Conservation (phyloP, 1,140 invertebrate species). For the Pteromalus puparum region DNA sequence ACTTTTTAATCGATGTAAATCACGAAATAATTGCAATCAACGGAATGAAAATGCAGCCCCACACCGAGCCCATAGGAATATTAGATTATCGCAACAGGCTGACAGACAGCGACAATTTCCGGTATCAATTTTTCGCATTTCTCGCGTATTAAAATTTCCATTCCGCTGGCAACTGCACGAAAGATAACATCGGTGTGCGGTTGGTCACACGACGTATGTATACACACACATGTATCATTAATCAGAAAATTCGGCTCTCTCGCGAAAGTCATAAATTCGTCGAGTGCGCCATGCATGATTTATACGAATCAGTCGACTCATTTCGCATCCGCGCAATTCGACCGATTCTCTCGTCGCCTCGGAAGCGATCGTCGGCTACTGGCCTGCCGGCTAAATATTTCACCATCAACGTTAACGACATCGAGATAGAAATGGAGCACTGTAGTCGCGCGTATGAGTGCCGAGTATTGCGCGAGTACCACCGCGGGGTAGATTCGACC, state of each 20-base stretch:
- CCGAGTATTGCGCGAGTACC: neutral
- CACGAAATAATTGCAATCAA: neutral
- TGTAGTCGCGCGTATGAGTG: neutral
- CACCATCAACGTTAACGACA: constrained; percentile 45
- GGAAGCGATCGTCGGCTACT: constrained; percentile 24
- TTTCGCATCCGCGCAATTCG: constrained; percentile 42
- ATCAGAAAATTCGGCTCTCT: constrained; percentile 25
- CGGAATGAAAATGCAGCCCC: neutral
- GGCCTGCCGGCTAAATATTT: constrained; percentile 38
- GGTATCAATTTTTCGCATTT: constrained; percentile 24
- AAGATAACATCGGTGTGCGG: neutral
- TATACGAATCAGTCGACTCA: constrained; percentile 46
- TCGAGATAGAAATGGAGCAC: constrained; percentile 41
- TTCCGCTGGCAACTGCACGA: neutral
- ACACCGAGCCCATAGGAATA: neutral
- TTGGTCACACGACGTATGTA: neutral
- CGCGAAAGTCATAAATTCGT: constrained; percentile 43
- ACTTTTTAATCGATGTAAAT: neutral
- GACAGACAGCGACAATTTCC: neutral
- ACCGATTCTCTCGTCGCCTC: constrained; percentile 10
- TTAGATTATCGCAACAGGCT: neutral
- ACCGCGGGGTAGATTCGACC: neutral
- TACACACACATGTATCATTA: constrained; percentile 33
- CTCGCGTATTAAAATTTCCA: constrained; percentile 37
- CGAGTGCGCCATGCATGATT: constrained; percentile 37